Evolutionary conservation across 2,888 invertebrate species (phyloP), one percentile per base, ranked within the genome.

Genomic region (Torymus tubicola): DNA sequence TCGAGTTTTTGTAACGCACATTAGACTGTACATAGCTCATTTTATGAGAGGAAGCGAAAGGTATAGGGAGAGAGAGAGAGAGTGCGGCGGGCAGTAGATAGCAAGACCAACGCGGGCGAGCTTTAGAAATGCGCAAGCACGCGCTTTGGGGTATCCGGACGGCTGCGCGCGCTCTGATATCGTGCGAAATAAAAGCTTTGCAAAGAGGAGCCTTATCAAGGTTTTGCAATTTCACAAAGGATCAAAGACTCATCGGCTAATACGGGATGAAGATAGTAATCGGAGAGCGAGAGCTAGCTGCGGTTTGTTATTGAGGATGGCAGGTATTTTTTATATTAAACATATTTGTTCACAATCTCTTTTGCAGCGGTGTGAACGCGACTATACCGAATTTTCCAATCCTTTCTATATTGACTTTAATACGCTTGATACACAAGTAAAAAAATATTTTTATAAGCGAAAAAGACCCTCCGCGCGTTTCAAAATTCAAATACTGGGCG

Each of bases 181-280:
- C 64, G 42, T 21, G 67, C 68, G 72, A 77, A 77, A 81, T 78
- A 78, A 72, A 64, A 70, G 55, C 64, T 74, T 69, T 24, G 50
- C 57, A 80, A 80, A 71, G 64, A 65, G 52, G 13, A 53, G 65
- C 65, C 65, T 75, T 80, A 52, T 75, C 70, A 58, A 24, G 60
- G 1, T 21, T 58, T 65, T n/a, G 64, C 50, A 14, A 14, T 42
- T 24, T 52, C 61, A 53, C 69, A 65, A 74, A 80, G 53, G 64
- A 12, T 60, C 57, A 71, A 71, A 80, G 74, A 64, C 64, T 80
- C 74, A 69, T 70, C 69, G 79, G 69, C 69, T 74, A 69, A 79
- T 79, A 57, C 50, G 31, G 58, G 18, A 55, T 70, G 64, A 64
- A 21, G 70, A 16, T 52, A 42, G 65, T 2, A 57, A 55, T 57